Conservation (phyloP, 2,888 invertebrate genomes). For the Abscondita cerata region DNA sequence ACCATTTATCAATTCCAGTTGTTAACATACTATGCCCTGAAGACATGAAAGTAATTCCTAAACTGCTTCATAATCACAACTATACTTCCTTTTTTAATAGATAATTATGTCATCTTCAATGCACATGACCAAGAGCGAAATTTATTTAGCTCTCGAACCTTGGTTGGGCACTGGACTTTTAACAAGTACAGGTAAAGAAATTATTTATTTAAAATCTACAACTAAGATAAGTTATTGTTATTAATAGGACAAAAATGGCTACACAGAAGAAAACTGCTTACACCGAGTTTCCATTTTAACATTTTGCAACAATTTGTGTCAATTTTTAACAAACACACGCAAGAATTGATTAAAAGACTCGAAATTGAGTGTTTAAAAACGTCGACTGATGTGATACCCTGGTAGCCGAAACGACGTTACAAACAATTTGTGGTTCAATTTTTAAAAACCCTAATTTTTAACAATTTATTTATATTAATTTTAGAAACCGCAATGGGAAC, state of each 20-base stretch:
- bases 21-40: not conserved
- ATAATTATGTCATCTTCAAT: not conserved
- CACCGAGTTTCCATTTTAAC: constrained; percentile 58
- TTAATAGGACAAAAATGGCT: constrained; percentile 56
- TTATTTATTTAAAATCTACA: not conserved
- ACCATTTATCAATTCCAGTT: not conserved
- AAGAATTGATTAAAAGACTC: constrained; percentile 45
- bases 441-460: constrained; percentile 39
- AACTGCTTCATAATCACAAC: too few species aligned
- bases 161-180: constrained; percentile 8
- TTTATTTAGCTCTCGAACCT: not conserved
- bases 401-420: not conserved
- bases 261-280: constrained; percentile 54
- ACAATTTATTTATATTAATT: not conserved
- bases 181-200: constrained; percentile 4
- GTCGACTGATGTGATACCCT: constrained; percentile 46
- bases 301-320: constrained; percentile 52
- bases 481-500: constrained; percentile 75
- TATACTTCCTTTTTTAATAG: too few species aligned
- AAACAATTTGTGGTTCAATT: constrained; percentile 60
- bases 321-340: constrained; percentile 51
- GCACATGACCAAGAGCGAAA: not conserved
- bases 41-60: not conserved
- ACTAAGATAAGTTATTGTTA: too few species aligned
- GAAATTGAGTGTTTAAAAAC: constrained; percentile 40